Evolutionary conservation across 2,888 invertebrate species (phyloP), one percentile per base, ranked within the genome.

Genomic region (Hirtodrosophila alboralis): DNA sequence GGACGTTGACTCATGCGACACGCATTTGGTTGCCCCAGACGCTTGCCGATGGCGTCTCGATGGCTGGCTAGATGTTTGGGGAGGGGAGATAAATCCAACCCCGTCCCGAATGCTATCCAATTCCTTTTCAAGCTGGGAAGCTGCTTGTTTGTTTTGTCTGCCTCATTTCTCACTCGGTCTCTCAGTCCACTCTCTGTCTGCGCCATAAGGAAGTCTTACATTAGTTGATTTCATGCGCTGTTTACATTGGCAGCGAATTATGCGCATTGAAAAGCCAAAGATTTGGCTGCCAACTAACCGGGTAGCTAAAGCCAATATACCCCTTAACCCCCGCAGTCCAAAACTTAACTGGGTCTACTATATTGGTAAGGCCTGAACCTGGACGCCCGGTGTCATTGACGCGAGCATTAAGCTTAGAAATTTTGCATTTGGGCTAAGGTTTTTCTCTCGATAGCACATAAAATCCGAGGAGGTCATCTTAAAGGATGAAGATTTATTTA

Each of bases 141-240:
- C 65, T 57, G 74, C 52, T 65, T 79, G 85, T 81, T 79, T 79
- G 85, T 84, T 81, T 81, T 84, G 85, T 84, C 78, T 79, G 78
- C 74, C 83, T 68, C 47, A 66, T 72, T 72, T 72, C 67, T 66
- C 58, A 47, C 67, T 43, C 44, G 14, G 45, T 52, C 37, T 47
- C 16, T 30, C 34, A 10, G 16, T 16, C 13, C 49, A 47, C 51
- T 31, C 44, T 48, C 27, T 53, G 61, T 28, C 51, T 33, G 36
- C 41, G 44, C 51, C 44, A 58, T 52, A 44, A 53, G 81, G 58
- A 71, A 81, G 63, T 84, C 78, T 61, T 67, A 79, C 79, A 81
- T 83, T 84, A 81, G 81, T 83, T 81, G 83, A 84, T 83, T 83
- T 83, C 75, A 84, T 84, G 79, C 85, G 83, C 83, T 84, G 83